These are phyloP conservation scores for Xerus rutilus DNA, from an alignment of 2,797 vertebrate species.

Conservation along the genomic window DNA sequence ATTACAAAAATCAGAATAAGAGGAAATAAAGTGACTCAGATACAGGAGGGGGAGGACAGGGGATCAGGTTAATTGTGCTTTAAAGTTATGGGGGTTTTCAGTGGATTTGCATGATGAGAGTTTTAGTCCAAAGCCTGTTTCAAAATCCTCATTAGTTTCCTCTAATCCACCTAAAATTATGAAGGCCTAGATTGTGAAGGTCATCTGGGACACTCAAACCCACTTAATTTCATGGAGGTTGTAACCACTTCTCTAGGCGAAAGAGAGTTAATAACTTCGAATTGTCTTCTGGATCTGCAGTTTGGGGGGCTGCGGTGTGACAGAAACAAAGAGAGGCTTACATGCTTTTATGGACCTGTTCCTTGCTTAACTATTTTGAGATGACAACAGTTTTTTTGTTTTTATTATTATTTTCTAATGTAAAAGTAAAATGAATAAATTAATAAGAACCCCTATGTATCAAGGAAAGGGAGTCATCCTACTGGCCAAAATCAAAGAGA, in stretches of 20 bases:
- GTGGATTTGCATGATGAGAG: slow-evolving; percentile 90
- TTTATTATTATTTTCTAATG: background rate
- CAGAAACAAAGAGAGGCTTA: slow-evolving; percentile 73
- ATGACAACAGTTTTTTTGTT: background rate
- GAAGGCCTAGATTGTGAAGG: slow-evolving; percentile 84
- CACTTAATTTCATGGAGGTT: slow-evolving; percentile 72
- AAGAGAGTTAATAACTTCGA: background rate
- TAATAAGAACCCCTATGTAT: background rate
- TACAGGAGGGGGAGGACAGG: background rate
- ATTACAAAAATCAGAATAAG: slow-evolving; percentile 64
- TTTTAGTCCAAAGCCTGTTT: slow-evolving; percentile 89
- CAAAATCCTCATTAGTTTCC: slow-evolving; percentile 88
- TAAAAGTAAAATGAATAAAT: slow-evolving; percentile 14
- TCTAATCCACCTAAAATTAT: slow-evolving; percentile 90
- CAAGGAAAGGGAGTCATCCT: slow-evolving; percentile 18
- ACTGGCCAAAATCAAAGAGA: slow-evolving; percentile 57
- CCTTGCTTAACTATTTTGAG: slow-evolving; percentile 17
- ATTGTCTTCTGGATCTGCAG: background rate
- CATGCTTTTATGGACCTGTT: slow-evolving; percentile 49
- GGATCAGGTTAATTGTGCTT: slow-evolving; percentile 79
- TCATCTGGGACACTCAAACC: slow-evolving; percentile 75
- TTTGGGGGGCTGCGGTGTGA: background rate
- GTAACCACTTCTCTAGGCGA: slow-evolving; percentile 51
- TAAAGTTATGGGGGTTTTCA: slow-evolving; percentile 80
- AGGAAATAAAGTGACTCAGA: slow-evolving; percentile 79